Conservation (phyloP, 2,888 invertebrate species). For the Scaptodrosophila latifasciaeformis region DNA sequence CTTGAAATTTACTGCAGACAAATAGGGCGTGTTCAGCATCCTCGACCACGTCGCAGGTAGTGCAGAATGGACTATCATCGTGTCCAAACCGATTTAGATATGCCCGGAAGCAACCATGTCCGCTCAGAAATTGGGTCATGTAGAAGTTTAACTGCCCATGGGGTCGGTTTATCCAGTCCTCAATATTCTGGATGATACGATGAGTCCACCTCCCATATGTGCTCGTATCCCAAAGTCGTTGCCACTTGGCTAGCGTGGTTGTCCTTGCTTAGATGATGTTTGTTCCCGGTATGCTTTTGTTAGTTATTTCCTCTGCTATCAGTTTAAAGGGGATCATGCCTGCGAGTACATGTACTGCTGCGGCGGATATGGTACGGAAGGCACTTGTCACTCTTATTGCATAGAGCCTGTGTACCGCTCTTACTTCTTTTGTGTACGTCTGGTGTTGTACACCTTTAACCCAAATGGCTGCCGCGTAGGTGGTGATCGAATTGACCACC, state of each 20-base stretch:
- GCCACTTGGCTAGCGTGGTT: not conserved
- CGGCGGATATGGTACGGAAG: not conserved
- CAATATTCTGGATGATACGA: not conserved
- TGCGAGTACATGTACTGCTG: not conserved
- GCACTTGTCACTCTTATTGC: not conserved
- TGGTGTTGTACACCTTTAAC: not conserved
- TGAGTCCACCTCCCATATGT: not conserved
- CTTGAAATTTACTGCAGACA: not conserved
- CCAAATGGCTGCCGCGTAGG: too few relatives aligned
- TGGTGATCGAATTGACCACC: not conserved
- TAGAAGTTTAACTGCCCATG: not conserved
- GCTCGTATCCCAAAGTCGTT: not conserved
- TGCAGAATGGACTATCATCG: not conserved
- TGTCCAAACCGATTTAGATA: not conserved
- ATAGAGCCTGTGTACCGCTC: not conserved
- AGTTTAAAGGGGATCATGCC: not conserved
- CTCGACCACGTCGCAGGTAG: not conserved
- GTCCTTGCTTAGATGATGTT: not conserved
- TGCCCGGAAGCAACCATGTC: not conserved
- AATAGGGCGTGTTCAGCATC: not conserved
- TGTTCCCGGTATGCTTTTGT: not conserved
- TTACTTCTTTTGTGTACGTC: not conserved
- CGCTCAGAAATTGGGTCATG: not conserved
- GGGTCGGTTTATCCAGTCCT: not conserved
- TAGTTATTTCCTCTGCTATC: not conserved